Conservation (phyloP, 2,888 invertebrate genomes). For the Microchrysa polita region DNA sequence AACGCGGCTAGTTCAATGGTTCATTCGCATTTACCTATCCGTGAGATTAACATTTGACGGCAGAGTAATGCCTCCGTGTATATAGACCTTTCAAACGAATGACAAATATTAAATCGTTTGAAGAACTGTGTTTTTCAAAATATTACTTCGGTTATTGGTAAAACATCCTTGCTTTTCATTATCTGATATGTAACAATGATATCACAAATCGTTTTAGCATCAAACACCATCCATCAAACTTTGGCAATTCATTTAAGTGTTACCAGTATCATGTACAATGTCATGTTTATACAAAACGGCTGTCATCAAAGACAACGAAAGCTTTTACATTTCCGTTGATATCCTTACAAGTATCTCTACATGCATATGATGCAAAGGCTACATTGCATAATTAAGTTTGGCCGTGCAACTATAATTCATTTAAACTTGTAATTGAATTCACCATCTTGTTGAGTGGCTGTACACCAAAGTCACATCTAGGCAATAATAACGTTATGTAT, state of each 20-base stretch:
- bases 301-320: conserved; percentile 8
- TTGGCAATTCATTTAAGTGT: conserved; percentile 37
- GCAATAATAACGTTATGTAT: neutral
- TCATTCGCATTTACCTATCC: no score
- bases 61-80: no score
- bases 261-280: conserved; percentile 4
- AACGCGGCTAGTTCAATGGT: no score
- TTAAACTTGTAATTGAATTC: conserved; percentile 44
- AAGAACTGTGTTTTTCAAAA: no score
- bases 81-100: no score
- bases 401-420: conserved; percentile 42
- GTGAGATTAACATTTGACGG: no score
- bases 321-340: neutral
- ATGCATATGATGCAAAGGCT: neutral
- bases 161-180: no score
- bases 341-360: neutral
- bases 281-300: conserved; percentile 6
- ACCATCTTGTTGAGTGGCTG: conserved; percentile 28
- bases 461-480: conserved; percentile 18
- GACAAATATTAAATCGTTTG: no score
- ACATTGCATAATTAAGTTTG: conserved; percentile 30
- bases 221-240: neutral
- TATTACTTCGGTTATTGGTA: no score
- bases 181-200: no score
- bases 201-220: neutral